A percentile compares a stretch with the other conserved stretches of the same genome.
These are phyloP conservation scores for Dascillus cervinus DNA, from an alignment of 2,888 invertebrate genomes.

Conservation along the genomic window DNA sequence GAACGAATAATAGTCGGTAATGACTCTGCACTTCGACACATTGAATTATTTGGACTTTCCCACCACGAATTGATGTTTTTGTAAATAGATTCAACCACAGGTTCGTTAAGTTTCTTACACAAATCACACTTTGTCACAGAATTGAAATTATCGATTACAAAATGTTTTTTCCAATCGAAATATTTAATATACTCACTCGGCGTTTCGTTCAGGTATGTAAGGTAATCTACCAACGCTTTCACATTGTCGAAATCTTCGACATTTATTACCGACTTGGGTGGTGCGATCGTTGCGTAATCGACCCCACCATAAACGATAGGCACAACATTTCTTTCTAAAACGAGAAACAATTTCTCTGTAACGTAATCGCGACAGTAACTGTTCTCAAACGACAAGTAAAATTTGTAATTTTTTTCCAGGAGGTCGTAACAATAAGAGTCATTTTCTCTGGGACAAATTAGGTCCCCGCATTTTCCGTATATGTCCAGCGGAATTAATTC, in stretches of 20 bases:
- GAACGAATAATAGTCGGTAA: too few relatives aligned
- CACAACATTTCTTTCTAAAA: constrained; percentile 51
- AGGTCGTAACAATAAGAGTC: constrained; percentile 42
- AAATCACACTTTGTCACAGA: constrained; percentile 21
- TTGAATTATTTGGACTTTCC: too few relatives aligned
- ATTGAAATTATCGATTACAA: constrained; percentile 14
- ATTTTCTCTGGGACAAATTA: constrained; percentile 29
- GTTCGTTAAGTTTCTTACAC: constrained; percentile 26
- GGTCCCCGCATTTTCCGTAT: constrained; percentile 53
- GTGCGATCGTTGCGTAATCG: constrained; percentile 49
- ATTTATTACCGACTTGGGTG: constrained; percentile 48
- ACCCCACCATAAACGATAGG: constrained; percentile 62
- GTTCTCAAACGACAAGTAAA: constrained; percentile 66
- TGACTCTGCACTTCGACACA: too few relatives aligned
- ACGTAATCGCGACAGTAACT: constrained; percentile 59
- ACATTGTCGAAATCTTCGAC: too few relatives aligned
- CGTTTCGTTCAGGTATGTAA: constrained; percentile 44
- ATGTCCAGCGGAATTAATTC: constrained; percentile 53
- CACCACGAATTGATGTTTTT: too few relatives aligned
- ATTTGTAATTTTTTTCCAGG: constrained; percentile 54
- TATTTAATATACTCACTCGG: constrained; percentile 49
- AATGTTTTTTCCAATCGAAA: constrained; percentile 48
- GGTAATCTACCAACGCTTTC: constrained; percentile 45
- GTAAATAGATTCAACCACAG: constrained; percentile 12
- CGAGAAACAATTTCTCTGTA: constrained; percentile 54